Percentiles rank a stretch among this genome's conserved stretches.
Conservation (phyloP, 2,113 vertebrate species). For the Lichenostomus cassidix region DNA sequence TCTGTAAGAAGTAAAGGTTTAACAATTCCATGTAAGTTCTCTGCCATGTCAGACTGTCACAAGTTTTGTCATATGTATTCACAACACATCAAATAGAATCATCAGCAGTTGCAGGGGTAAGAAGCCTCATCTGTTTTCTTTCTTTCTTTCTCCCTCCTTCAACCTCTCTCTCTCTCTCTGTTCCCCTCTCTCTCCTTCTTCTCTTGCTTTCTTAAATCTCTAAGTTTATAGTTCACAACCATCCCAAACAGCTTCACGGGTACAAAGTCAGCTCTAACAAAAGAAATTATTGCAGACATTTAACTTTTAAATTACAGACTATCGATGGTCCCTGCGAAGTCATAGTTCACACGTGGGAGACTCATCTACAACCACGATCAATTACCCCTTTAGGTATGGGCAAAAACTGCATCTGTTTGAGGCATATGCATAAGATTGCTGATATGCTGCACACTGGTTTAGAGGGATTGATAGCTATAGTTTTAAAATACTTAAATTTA, state of each 20-base stretch:
- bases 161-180: conserved; percentile 17
- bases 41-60: not conserved
- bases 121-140: conserved; percentile 43
- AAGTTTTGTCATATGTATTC: not conserved
- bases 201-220: conserved; percentile 36
- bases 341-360: conserved; percentile 99
- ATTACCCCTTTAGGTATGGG: conserved; percentile 98
- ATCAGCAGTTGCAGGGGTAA: conserved; percentile 48
- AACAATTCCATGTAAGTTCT: not conserved
- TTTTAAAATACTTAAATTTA: conserved; percentile 34
- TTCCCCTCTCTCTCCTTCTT: not conserved
- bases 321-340: conserved; percentile 93
- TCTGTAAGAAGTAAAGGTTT: not conserved
- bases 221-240: conserved; percentile 61
- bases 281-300: conserved; percentile 83
- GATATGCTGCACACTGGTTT: conserved; percentile 77
- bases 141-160: not conserved
- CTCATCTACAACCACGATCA: conserved; percentile 95
- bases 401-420: conserved; percentile 81
- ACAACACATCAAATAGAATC: not conserved
- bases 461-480: conserved; percentile 53
- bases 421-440: conserved; percentile 81
- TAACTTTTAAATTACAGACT: conserved; percentile 98
- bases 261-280: conserved; percentile 72
- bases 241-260: conserved; percentile 71